Evolutionary conservation across 1,140 invertebrate genomes (phyloP), one percentile per base, ranked within the genome.

Genomic region (Drusus annulatus): DNA sequence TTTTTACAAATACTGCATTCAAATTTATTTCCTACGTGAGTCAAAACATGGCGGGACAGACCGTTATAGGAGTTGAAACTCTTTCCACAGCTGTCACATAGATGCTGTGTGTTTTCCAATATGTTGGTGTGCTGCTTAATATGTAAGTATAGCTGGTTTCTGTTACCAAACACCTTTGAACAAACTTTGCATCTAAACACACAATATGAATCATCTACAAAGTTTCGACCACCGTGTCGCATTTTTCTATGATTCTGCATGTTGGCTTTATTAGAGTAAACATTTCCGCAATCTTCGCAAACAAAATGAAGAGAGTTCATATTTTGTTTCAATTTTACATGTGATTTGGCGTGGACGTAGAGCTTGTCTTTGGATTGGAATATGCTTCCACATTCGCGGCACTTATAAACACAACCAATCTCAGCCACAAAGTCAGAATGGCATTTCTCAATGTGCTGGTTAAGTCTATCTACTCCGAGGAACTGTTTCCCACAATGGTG

Each of bases 31-130:
- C 54, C 71, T 15, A 77, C 69, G 51, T 83, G 81, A 15, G 60
- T 80, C 52, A 80, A 58, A 52, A 78, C 79, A 60, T 83, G 81
- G 2, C 74, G 78, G 65, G 75, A 78, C 19, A 83, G 31, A 15
- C 75, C 54, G 60, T 78, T 78, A 16, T 76, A 76, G 16, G 71
- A 77, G 8, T 60, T 78, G 28, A 80, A 83, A 78, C 79, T 80
- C 28, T 73, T 78, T 17, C 81, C 81, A 17, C 81, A 83, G 2
- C 56, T 75, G 56, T 83, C 81, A 75, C 81, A 83, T 16, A 81
- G 52, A 56, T 78, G 65, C 28, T 56, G 56, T 28, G 62, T 65
- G 45, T 63, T 63, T 50, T 77, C 58, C 21, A 77, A 63, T 13
- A 77, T 65, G 17, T 25, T 63, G 10, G 75, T 77, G 16, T 77